Conservation (phyloP, 1,140 invertebrate genomes). For the Papilio polyxenes region DNA sequence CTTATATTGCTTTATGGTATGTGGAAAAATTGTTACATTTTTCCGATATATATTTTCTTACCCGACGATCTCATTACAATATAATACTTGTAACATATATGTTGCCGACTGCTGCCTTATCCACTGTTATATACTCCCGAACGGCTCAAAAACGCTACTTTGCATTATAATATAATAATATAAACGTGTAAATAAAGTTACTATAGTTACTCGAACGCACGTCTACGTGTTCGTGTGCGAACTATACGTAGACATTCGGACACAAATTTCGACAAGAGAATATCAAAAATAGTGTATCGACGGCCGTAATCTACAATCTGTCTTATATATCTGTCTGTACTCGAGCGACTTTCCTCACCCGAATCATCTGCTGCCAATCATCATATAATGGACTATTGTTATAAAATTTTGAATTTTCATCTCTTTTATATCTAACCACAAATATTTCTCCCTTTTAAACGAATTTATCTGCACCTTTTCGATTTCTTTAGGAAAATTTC, state of each 20-base stretch:
- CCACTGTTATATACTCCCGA: constrained; percentile 61
- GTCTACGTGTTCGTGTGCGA: constrained; percentile 62
- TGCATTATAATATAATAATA: constrained; percentile 73
- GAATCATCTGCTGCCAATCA: constrained; percentile 65
- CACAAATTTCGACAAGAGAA: constrained; percentile 80
- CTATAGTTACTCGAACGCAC: constrained; percentile 74
- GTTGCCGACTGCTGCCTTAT: constrained; percentile 60
- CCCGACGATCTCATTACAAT: not conserved
- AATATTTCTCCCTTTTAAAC: not conserved
- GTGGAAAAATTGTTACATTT: constrained; percentile 8
- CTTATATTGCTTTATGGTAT: constrained; percentile 33
- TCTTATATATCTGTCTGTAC: constrained; percentile 74
- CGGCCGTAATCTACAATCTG: constrained; percentile 72
- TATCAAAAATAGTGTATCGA: constrained; percentile 80
- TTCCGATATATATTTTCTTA: not conserved
- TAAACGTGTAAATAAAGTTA: constrained; percentile 80
- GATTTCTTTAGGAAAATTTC: not conserved
- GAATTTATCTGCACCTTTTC: not conserved
- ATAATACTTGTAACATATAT: constrained; percentile 38
- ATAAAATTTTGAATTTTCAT: constrained; percentile 58
- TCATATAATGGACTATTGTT: constrained; percentile 69
- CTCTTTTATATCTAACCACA: not conserved
- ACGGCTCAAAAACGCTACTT: constrained; percentile 73
- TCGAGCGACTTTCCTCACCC: constrained; percentile 72
- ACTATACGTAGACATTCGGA: constrained; percentile 67